Conservation (phyloP, 2,888 invertebrate species). For the Hypomecis punctinalis region DNA sequence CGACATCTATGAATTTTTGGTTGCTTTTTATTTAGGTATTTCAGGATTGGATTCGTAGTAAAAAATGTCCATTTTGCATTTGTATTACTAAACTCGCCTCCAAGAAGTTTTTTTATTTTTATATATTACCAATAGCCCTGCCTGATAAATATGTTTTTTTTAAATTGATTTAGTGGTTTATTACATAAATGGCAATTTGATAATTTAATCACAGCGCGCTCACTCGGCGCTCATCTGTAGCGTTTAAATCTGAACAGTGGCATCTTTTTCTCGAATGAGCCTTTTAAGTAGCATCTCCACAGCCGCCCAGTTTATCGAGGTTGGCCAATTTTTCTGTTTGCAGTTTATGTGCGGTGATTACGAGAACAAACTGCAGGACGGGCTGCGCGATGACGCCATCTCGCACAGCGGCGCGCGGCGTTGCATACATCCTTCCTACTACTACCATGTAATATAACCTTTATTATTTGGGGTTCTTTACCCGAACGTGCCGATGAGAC, state of each 20-base stretch:
- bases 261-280: not conserved
- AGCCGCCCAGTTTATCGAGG: conserved; percentile 15
- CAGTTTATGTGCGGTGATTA: conserved; percentile 74
- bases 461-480: conserved; percentile 21
- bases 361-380: conserved; percentile 63
- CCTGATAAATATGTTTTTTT: too few species aligned
- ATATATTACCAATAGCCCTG: too few species aligned
- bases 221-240: not conserved
- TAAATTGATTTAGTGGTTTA: too few species aligned
- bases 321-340: conserved; percentile 33
- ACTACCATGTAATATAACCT: conserved; percentile 69
- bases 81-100: too few species aligned
- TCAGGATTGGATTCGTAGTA: too few species aligned
- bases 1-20: too few species aligned
- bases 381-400: conserved; percentile 59
- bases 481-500: conserved; percentile 6
- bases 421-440: conserved; percentile 76
- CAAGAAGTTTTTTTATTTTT: too few species aligned
- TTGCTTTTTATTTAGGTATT: too few species aligned
- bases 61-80: too few species aligned
- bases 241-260: not conserved
- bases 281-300: conserved; percentile 9
- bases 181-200: too few species aligned
- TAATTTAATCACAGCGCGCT: too few species aligned
- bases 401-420: conserved; percentile 64